Evolutionary conservation across 2,888 invertebrate genomes (phyloP).

Genomic region (Tetrapedia diversipes): DNA sequence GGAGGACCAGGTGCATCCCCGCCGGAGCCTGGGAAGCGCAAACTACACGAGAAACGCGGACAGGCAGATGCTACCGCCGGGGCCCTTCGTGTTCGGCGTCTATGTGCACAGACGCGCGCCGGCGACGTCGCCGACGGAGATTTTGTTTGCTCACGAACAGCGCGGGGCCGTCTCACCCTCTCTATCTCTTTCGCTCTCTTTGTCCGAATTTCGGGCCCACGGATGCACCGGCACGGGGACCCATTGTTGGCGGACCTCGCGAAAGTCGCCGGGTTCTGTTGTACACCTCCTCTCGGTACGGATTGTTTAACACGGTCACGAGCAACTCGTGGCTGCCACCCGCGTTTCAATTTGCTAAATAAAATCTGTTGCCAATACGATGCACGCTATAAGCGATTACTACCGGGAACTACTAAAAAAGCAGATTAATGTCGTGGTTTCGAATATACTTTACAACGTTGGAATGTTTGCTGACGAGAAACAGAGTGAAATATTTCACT

Average conservation of each 20-base stretch:
- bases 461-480: too few relatives aligned
- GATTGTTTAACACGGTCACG: not conserved
- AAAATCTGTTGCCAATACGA: too few relatives aligned
- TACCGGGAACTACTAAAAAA: too few relatives aligned
- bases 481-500: too few relatives aligned
- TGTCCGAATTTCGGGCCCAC: conserved; percentile 26
- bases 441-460: too few relatives aligned
- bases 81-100: conserved; percentile 60
- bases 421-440: too few relatives aligned
- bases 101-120: conserved; percentile 68
- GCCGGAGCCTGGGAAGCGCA: conserved; percentile 82
- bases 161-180: too few relatives aligned
- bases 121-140: conserved; percentile 62
- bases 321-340: too few relatives aligned
- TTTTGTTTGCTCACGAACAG: conserved; percentile 62
- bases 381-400: too few relatives aligned
- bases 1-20: conserved; percentile 81
- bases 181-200: conserved; percentile 40
- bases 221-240: conserved; percentile 25
- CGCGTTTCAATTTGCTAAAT: too few relatives aligned
- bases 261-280: conserved; percentile 9
- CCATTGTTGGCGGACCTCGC: conserved; percentile 11
- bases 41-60: conserved; percentile 71
- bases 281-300: too few relatives aligned
- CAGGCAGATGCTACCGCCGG: conserved; percentile 72